Evolutionary conservation across 2,113 vertebrate species (phyloP).

Genomic region (Psittacara wagleri): DNA sequence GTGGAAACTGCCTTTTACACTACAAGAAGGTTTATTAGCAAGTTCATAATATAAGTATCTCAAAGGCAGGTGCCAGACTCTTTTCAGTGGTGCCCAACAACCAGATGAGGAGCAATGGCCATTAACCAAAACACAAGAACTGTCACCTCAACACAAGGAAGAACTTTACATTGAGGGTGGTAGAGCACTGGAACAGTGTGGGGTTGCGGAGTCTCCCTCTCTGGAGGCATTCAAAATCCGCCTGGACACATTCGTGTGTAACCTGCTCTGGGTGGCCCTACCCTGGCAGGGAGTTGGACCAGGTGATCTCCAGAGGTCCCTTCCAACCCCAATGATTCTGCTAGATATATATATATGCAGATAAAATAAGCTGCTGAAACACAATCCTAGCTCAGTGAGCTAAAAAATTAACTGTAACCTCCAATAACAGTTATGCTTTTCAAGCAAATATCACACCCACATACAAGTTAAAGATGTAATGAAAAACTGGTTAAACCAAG

Average conservation of each 20-base stretch:
- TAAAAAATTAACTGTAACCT: background rate
- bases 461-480: background rate
- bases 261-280: background rate
- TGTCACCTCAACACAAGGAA: background rate
- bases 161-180: background rate
- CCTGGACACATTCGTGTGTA: background rate
- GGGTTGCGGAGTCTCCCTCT: background rate
- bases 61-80: background rate
- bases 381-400: background rate
- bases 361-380: background rate
- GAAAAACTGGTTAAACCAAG: background rate
- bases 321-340: background rate
- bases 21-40: background rate
- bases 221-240: background rate
- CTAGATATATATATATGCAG: accelerated
- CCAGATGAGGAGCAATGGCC: background rate
- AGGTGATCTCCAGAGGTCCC: background rate
- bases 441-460: background rate
- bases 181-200: background rate
- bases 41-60: background rate
- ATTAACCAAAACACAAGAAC: background rate
- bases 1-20: too few relatives aligned
- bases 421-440: background rate
- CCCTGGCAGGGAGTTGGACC: background rate
- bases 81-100: background rate